Evolutionary conservation across 2,113 vertebrate genomes (phyloP), one percentile per base, ranked within the genome.

Genomic region (Ctenodactylus gundi): DNA sequence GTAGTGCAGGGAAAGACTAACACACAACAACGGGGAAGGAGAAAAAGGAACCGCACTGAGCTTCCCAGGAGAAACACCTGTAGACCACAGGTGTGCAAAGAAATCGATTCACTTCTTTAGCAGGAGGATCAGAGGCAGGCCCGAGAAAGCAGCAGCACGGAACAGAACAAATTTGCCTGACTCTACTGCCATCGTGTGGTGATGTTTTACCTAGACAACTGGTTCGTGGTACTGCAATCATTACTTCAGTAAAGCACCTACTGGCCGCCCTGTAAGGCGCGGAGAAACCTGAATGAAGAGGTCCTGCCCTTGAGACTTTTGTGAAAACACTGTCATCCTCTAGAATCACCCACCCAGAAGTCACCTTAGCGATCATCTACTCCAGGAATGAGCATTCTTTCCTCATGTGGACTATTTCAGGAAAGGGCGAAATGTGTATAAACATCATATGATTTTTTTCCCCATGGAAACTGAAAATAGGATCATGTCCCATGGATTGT

Each of bases 151-250:
- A 10, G 39, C 46, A 13, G 1, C 31, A 15, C 27, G 27, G n/a
- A 65, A 83, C 53, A 53, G n/a, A 86, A 89, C 23, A 53, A 83
- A 95, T 86, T 93, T 25, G 12, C 70, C 93, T 90, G 87, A 68
- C 90, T 96, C 91, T 96, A 95, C 90, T 90, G 97, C 97, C 97
- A 95, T 91, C 96, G 0, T 13, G 95, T 95, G 97, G 95, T 93
- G 0, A 5, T 67, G 8, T 62, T 3, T 27, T 89, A 58, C 70
- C 76, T 60, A 91, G 18, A 93, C 78, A 91, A 55, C 5, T 4
- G 27, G 25, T 73, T 90, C 58, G 20, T 60, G 76, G 75, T 80
- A 64, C 17, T 23, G 70, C 6, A 4, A 70, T 92, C 4, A 60
- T 44, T 90, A 18, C 82, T 93, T 78, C 27, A 75, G 15, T 77